A percentile compares a stretch with the other conserved stretches of the same genome.
These are phyloP conservation scores for Napeogenes inachia DNA, from an alignment of 2,888 invertebrate genomes.

Conservation along the genomic window DNA sequence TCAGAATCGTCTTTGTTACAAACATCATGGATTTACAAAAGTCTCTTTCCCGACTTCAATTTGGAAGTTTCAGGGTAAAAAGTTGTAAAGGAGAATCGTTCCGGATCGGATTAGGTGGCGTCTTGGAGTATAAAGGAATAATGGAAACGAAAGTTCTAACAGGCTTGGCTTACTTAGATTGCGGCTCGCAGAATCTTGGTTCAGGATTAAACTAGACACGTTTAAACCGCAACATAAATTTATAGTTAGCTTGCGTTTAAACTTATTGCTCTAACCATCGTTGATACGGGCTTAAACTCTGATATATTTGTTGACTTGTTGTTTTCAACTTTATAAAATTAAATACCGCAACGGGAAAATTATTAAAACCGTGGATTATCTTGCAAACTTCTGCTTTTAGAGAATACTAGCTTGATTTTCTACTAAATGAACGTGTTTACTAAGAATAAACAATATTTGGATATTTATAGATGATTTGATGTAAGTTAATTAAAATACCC, in stretches of 20 bases:
- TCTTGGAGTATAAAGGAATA: constrained; percentile 46
- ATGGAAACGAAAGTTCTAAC: constrained; percentile 61
- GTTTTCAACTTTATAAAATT: constrained; percentile 3
- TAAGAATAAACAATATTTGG: too few relatives aligned
- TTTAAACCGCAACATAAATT: constrained; percentile 63
- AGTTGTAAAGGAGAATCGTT: constrained; percentile 51
- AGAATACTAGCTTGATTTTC: too few relatives aligned
- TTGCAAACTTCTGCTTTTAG: too few relatives aligned
- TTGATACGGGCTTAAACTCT: constrained; percentile 10
- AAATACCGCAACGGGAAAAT: constrained; percentile 1
- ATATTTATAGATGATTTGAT: too few relatives aligned
- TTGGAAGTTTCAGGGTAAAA: constrained; percentile 40
- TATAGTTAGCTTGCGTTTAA: constrained; percentile 48
- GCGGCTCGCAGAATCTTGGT: constrained; percentile 55
- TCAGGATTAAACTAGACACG: constrained; percentile 63
- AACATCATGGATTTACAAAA: constrained; percentile 28
- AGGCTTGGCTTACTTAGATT: constrained; percentile 61
- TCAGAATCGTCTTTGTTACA: constrained; percentile 22
- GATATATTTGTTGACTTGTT: constrained; percentile 16
- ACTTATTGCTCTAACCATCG: constrained; percentile 19
- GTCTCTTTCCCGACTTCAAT: constrained; percentile 42
- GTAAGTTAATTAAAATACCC: too few relatives aligned
- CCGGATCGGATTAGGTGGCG: constrained; percentile 53
- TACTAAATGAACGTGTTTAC: too few relatives aligned
- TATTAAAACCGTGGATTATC: too few relatives aligned